Evolutionary conservation across 1,140 invertebrate species (phyloP), one percentile per base, ranked within the genome.

Genomic region (Nasonia longicornis): DNA sequence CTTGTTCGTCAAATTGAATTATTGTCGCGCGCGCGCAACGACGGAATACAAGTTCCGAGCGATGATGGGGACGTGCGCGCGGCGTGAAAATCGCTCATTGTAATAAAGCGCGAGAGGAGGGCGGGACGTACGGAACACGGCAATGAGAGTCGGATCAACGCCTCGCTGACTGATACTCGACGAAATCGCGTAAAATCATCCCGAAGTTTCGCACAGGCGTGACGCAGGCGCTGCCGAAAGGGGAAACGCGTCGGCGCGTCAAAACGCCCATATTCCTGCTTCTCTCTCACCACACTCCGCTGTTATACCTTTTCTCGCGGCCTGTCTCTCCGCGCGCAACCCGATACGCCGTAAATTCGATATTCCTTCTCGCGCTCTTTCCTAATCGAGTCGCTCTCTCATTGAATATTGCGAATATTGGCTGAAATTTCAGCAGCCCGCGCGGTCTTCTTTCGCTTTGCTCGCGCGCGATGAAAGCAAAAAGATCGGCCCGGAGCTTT

Each of bases 301-400:
- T 35, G 31, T 35, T 35, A 35, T 35, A 84, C 16, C 20, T 58
- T 67, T 67, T 26, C 26, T 29, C 83, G 85, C 82, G 38, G 22
- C 48, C 3, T 20, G 85, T 85, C 83, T 83, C 38, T 29, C 22
- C 22, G 35, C 12, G 38, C 12, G 86, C 86, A 89, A 89, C 85
- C 84, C 83, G 85, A 88, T 87, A 88, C 86, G 85, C 86, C 87
- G 89, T 89, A 89, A 89, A 89, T 88, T 89, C 86, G 88, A 89
- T 89, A 89, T 89, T 87, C 86, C 85, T 84, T 86, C 84, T 85
- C 85, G 86, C 22, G 26, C 72, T 74, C 72, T 74, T 63, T 29
- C 42, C 71, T 73, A 73, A 73, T 73, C 42, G 42, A 10, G 71
- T 35, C 81, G 72, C 63, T 77, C 71, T 71, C 67, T 72, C 11